Conservation (phyloP, 2,797 vertebrate species). For the Aulostomus chinensis region DNA sequence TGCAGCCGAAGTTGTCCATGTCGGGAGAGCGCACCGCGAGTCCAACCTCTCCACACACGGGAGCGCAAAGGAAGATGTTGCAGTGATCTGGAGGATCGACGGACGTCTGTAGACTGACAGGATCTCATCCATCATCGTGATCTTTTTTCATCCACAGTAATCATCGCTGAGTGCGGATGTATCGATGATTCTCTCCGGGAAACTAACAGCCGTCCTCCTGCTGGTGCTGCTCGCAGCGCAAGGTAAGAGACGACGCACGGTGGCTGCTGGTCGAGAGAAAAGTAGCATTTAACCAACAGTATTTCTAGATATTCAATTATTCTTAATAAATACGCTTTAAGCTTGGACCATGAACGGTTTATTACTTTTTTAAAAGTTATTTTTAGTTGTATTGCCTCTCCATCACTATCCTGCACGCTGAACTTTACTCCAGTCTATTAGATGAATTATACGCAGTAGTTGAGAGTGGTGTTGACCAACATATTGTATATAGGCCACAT, state of each 20-base stretch:
- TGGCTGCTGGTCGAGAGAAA: background rate
- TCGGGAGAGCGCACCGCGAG: constrained; percentile 49
- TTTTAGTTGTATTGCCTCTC: too few species aligned
- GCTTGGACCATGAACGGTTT: too few species aligned
- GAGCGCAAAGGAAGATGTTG: constrained; percentile 44
- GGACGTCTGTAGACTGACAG: background rate
- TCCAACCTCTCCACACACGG: constrained; percentile 53
- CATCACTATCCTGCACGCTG: background rate
- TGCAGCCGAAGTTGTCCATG: constrained; percentile 57
- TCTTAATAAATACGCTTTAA: too few species aligned
- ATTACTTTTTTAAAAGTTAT: too few species aligned
- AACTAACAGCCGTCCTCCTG: constrained; percentile 58
- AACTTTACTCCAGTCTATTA: constrained; percentile 2
- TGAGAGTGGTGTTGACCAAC: background rate
- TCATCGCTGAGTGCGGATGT: constrained; percentile 36
- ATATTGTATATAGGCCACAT: too few species aligned
- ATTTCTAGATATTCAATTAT: too few species aligned
- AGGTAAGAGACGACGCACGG: constrained; percentile 65
- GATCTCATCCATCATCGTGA: background rate
- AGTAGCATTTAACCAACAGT: background rate
- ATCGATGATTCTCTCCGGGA: constrained; percentile 69
- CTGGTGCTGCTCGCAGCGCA: constrained; percentile 69
- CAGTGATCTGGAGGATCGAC: constrained; percentile 8
- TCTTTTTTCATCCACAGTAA: constrained; percentile 4
- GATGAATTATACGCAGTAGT: background rate